Evolutionary conservation across 2,888 invertebrate species (phyloP).

Genomic region (Aphidius colemani): DNA sequence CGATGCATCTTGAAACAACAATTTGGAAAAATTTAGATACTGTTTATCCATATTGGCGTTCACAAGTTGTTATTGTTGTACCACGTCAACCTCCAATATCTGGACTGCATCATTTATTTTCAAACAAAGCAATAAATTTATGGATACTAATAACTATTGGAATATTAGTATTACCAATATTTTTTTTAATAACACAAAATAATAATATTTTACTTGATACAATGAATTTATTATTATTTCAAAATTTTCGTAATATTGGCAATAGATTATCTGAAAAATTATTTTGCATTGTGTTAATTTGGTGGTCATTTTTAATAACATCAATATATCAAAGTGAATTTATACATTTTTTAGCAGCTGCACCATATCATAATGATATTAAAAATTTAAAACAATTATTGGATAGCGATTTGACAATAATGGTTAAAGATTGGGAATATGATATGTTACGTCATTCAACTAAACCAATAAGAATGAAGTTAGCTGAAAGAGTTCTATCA

Average conservation of each 20-base stretch:
- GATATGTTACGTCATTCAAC: slow-evolving; percentile 25
- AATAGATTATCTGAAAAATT: slow-evolving; percentile 23
- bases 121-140: no score
- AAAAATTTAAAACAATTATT: slow-evolving; percentile 29
- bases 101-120: slow-evolving; percentile 9
- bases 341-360: slow-evolving; percentile 29
- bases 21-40: slow-evolving; percentile 21
- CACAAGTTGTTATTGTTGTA: slow-evolving; percentile 29
- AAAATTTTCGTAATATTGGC: slow-evolving; percentile 28
- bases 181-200: background rate
- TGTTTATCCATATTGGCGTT: slow-evolving; percentile 30
- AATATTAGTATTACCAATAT: background rate
- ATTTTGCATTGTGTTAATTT: slow-evolving; percentile 28
- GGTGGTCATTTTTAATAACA: slow-evolving; percentile 24
- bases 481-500: slow-evolving; percentile 12
- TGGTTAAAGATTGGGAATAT: slow-evolving; percentile 29
- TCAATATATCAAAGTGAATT: slow-evolving; percentile 30
- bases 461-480: slow-evolving; percentile 1
- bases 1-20: slow-evolving; percentile 28
- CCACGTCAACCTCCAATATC: slow-evolving; percentile 25
- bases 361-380: slow-evolving; percentile 27
- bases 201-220: slow-evolving; percentile 20
- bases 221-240: slow-evolving; percentile 27
- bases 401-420: slow-evolving; percentile 25
- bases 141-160: background rate